Percentiles rank a stretch among this genome's conserved stretches.
Evolutionary conservation across 2,113 vertebrate genomes (phyloP).

Genomic region (Arenaria interpres): DNA sequence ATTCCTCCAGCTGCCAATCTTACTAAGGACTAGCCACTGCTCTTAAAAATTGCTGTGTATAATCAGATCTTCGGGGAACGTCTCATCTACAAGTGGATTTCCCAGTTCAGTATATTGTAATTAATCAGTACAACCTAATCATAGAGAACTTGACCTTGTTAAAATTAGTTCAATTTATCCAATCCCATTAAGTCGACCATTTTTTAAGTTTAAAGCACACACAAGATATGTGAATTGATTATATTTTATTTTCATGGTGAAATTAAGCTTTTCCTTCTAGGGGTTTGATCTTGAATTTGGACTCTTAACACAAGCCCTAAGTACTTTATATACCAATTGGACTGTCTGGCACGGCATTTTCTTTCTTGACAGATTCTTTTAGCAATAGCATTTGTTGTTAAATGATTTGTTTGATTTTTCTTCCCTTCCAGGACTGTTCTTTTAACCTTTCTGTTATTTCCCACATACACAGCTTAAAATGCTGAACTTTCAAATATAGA

Average conservation of each 20-base stretch:
- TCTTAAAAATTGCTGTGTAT: not conserved
- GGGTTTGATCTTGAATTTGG: not conserved
- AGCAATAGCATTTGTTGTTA: not conserved
- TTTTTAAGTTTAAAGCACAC: not conserved
- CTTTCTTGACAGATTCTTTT: not conserved
- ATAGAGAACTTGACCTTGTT: not conserved
- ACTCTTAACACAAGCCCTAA: not conserved
- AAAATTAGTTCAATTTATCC: not conserved
- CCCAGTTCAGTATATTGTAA: not conserved
- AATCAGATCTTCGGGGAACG: not conserved
- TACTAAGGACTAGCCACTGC: not conserved
- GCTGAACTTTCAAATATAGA: not conserved
- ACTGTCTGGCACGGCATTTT: not conserved
- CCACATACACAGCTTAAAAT: not conserved
- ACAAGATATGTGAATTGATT: not conserved
- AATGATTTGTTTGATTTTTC: not conserved
- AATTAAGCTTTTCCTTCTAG: not conserved
- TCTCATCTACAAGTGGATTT: not conserved
- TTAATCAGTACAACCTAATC: not conserved
- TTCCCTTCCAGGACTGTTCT: not conserved
- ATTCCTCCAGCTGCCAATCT: not conserved
- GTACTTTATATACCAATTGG: not conserved
- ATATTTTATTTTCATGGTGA: not conserved
- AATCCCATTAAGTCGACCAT: not conserved
- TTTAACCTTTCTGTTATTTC: conserved; percentile 5